phyloP scores from a whole-genome alignment of 2,888 invertebrate species.

The Oscheius myriophilus region DNA sequence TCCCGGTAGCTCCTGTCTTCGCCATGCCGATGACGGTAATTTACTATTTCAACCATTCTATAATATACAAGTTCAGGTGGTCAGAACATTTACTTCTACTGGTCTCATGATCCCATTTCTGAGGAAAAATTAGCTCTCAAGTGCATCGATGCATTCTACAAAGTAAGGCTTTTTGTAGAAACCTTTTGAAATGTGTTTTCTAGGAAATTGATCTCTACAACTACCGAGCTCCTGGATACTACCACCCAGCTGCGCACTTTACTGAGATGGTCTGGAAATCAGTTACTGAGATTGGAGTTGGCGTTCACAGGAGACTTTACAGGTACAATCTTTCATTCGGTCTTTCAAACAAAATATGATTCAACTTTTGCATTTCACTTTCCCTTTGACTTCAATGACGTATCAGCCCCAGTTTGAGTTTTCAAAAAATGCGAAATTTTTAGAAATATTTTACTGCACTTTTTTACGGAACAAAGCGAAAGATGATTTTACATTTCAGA shows the following conservation, averaged over 20 bases:
- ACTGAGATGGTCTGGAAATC: conserved; percentile 46
- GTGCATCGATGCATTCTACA: conserved; percentile 33
- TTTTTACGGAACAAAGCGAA: too few relatives aligned
- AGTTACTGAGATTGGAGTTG: conserved; percentile 41
- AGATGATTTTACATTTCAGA: too few relatives aligned
- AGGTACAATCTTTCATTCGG: conserved; percentile 36
- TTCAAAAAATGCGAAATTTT: too few relatives aligned
- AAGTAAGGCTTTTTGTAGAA: not conserved
- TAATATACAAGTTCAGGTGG: conserved; percentile 28
- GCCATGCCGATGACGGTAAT: conserved; percentile 25
- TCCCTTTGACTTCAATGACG: too few relatives aligned
- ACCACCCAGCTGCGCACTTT: conserved; percentile 39
- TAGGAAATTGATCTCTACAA: conserved; percentile 44
- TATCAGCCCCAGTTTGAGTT: too few relatives aligned
- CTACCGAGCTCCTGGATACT: conserved; percentile 34
- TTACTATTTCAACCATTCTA: not conserved
- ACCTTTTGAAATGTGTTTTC: not conserved
- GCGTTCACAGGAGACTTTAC: conserved; percentile 28
- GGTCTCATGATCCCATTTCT: conserved; percentile 27
- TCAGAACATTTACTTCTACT: conserved; percentile 43
- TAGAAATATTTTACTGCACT: too few relatives aligned
- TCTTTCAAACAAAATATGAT: not conserved
- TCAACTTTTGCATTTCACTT: too few relatives aligned
- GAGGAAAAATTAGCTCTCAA: conserved; percentile 34
- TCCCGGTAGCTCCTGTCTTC: conserved; percentile 25